Conservation (phyloP, 2,888 invertebrate species). For the Pogonocherus hispidulus region DNA sequence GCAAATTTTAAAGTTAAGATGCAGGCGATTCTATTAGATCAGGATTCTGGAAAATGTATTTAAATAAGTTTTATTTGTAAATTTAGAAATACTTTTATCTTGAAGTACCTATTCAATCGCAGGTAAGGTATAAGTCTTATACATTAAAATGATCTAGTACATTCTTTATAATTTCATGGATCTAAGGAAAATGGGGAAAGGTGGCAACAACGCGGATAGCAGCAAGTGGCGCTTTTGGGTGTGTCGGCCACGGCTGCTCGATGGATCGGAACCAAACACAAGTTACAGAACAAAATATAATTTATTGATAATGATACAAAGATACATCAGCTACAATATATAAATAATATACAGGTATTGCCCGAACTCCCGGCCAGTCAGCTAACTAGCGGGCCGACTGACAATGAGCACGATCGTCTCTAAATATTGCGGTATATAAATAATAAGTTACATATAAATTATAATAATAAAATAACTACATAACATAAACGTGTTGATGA, state of each 20-base stretch:
- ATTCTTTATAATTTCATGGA: no score
- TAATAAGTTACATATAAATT: conserved; percentile 71
- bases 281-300: conserved; percentile 68
- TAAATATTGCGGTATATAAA: conserved; percentile 67
- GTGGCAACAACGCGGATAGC: background rate
- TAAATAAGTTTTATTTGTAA: no score
- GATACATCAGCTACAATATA: conserved; percentile 67
- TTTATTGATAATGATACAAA: conserved; percentile 69
- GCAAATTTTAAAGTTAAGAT: no score
- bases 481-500: conserved; percentile 69
- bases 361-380: conserved; percentile 54
- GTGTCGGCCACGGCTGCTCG: conserved; percentile 20
- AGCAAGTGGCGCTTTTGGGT: conserved; percentile 18
- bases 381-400: conserved; percentile 44
- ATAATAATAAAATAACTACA: conserved; percentile 70
- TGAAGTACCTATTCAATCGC: no score
- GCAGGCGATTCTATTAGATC: no score
- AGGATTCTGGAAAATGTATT: no score
- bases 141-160: no score
- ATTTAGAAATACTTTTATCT: no score
- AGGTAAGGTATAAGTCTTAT: no score
- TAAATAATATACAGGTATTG: conserved; percentile 68
- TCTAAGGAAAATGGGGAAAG: background rate
- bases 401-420: conserved; percentile 66
- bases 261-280: conserved; percentile 28